phyloP scores from a whole-genome alignment of 2,113 vertebrate species.

The Ailuropoda melanoleuca region DNA sequence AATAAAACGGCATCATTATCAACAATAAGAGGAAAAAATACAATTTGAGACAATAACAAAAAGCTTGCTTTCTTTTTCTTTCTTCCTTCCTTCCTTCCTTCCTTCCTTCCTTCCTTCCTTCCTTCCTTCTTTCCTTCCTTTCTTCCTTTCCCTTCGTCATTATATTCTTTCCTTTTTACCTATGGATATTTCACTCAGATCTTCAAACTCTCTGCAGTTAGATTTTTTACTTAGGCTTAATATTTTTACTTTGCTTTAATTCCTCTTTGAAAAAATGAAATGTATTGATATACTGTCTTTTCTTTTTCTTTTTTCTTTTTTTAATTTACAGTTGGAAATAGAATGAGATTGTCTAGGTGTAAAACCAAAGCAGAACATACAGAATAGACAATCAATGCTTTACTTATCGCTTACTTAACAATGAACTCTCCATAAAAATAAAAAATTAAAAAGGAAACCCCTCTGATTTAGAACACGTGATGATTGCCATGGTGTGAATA shows the following conservation, averaged over 20 bases:
- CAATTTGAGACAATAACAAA: not conserved
- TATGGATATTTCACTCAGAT: not conserved
- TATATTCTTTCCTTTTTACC: not conserved
- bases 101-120: not conserved
- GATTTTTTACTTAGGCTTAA: not conserved
- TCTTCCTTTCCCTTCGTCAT: not conserved
- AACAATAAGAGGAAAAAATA: not conserved
- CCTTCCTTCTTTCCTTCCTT: not conserved
- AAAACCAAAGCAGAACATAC: not conserved
- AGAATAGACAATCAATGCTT: not conserved
- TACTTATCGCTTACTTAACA: not conserved
- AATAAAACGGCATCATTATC: not conserved
- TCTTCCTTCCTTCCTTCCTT: not conserved
- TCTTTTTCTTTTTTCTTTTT: not conserved
- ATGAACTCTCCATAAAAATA: not conserved
- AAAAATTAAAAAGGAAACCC: not conserved
- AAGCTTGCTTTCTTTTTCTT: not conserved
- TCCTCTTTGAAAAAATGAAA: not conserved
- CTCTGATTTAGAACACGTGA: not conserved
- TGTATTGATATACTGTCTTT: not conserved
- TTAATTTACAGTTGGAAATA: not conserved
- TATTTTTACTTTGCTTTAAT: not conserved
- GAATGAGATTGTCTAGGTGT: not conserved
- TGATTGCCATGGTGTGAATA: not conserved
- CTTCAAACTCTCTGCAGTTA: not conserved